These are phyloP conservation scores for Pardalotus punctatus DNA, from an alignment of 2,113 vertebrate genomes.

Conservation along the genomic window DNA sequence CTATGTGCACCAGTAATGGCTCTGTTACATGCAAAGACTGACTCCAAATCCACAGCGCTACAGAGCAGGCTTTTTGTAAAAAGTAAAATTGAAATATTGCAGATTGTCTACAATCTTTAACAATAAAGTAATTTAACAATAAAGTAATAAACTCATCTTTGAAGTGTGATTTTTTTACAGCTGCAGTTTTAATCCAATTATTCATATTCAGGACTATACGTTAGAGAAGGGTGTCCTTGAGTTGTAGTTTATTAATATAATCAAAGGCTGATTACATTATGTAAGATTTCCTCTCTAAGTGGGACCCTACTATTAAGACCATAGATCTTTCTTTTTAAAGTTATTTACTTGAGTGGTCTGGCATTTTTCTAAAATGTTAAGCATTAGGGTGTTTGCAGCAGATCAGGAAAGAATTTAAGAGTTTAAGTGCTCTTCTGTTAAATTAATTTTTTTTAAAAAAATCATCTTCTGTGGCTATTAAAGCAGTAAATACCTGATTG, in stretches of 20 bases:
- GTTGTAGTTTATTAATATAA: background rate
- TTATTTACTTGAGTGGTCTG: background rate
- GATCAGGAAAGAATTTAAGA: background rate
- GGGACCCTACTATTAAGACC: background rate
- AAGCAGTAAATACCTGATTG: background rate
- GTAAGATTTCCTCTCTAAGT: background rate
- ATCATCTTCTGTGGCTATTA: background rate
- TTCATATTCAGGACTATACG: background rate
- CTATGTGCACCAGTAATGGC: accelerated
- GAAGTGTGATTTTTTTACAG: background rate
- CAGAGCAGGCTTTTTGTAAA: background rate
- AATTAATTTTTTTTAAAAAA: background rate
- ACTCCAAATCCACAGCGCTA: background rate
- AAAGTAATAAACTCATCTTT: background rate
- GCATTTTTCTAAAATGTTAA: background rate
- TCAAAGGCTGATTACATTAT: background rate
- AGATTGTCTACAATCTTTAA: background rate
- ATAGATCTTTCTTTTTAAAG: background rate
- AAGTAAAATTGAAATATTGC: background rate
- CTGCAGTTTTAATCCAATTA: background rate
- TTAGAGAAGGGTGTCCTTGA: background rate
- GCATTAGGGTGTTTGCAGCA: background rate
- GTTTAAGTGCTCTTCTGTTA: background rate
- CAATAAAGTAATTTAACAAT: background rate
- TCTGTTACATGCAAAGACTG: background rate